phyloP scores from a whole-genome alignment of 2,113 vertebrate genomes.

The Uropsilus gracilis region DNA sequence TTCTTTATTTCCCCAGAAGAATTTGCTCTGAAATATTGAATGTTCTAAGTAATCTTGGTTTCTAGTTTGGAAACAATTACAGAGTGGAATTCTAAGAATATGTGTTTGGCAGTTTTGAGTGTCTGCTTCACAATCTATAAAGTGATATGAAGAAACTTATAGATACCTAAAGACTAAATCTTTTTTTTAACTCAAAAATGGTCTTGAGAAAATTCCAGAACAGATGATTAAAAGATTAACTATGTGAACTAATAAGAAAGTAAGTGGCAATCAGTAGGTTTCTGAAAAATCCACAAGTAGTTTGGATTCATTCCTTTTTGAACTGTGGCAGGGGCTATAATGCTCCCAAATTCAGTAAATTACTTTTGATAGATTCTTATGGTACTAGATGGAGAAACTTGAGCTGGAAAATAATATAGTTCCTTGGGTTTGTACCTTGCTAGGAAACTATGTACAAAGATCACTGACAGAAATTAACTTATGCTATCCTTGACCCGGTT shows the following conservation, averaged over 20 bases:
- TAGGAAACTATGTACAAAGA: neutral
- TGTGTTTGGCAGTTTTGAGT: neutral
- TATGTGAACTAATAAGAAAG: neutral
- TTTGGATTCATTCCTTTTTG: neutral
- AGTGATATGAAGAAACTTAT: neutral
- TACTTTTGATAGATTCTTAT: neutral
- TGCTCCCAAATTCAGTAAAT: neutral
- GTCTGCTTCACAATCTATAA: neutral
- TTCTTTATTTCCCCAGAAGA: neutral
- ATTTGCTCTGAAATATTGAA: slow-evolving; percentile 25
- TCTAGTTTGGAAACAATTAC: neutral
- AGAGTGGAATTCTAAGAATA: neutral
- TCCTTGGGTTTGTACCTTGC: neutral
- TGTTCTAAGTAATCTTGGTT: slow-evolving; percentile 2
- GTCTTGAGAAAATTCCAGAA: slow-evolving; percentile 9
- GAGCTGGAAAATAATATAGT: neutral
- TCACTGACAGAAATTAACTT: slow-evolving; percentile 37
- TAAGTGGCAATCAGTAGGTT: neutral
- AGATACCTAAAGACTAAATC: neutral
- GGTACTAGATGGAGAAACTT: neutral
- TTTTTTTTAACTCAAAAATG: neutral
- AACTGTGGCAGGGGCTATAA: neutral
- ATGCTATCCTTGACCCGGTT: neutral
- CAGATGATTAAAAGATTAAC: slow-evolving; percentile 21
- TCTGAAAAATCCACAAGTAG: neutral